A percentile compares a stretch with the other conserved stretches of the same genome.
These are phyloP conservation scores for Euura lappo DNA, from an alignment of 1,140 invertebrate genomes.

Conservation along the genomic window DNA sequence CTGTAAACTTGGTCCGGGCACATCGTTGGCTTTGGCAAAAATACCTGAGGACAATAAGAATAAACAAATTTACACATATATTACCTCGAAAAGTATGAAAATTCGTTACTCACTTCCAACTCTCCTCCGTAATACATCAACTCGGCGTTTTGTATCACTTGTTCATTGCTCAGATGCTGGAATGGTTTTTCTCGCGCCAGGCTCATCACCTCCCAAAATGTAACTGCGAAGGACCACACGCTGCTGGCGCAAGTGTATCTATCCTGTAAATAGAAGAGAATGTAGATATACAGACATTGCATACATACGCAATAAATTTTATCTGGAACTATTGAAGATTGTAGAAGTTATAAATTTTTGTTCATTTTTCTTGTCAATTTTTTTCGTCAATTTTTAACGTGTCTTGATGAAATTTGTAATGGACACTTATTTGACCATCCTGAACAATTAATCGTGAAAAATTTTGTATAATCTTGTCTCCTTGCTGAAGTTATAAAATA, in stretches of 20 bases:
- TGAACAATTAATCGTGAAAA: no score
- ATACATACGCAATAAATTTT: background rate
- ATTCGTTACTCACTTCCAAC: slow-evolving; percentile 59
- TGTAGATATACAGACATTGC: slow-evolving; percentile 16
- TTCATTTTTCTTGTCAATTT: no score
- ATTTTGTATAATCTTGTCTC: no score
- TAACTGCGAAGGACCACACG: slow-evolving; percentile 75
- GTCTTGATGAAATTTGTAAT: no score
- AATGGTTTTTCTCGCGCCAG: slow-evolving; percentile 77
- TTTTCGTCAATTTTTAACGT: no score
- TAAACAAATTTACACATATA: background rate
- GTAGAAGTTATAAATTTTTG: no score
- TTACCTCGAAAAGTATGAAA: background rate
- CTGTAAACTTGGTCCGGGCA: slow-evolving; percentile 81
- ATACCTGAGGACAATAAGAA: slow-evolving; percentile 57
- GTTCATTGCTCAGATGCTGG: slow-evolving; percentile 72
- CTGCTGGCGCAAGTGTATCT: slow-evolving; percentile 69
- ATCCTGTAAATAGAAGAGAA: slow-evolving; percentile 59
- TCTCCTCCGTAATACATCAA: slow-evolving; percentile 72
- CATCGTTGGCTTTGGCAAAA: slow-evolving; percentile 71
- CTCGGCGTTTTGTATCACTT: slow-evolving; percentile 77
- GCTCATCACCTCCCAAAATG: slow-evolving; percentile 78
- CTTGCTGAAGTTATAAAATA: no score
- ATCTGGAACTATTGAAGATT: no score
- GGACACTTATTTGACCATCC: no score